Conservation (phyloP, 2,888 invertebrate genomes). For the Acronicta alni region DNA sequence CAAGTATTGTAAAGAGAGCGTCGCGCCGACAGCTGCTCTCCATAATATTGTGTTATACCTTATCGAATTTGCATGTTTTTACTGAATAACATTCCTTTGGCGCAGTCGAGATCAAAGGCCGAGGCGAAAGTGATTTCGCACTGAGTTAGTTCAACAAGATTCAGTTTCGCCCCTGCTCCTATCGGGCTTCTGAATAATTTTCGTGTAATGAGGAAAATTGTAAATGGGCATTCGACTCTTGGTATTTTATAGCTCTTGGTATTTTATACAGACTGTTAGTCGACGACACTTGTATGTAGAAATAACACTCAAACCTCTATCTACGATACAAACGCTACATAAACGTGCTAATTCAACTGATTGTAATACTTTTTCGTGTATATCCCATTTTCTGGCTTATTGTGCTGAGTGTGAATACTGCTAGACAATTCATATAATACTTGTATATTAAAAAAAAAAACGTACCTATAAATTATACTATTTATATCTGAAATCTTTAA, state of each 20-base stretch:
- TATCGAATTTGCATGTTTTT: constrained; percentile 90
- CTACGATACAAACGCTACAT: no score
- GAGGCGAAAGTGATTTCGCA: constrained; percentile 88
- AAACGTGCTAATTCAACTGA: no score
- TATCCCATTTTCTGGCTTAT: no score
- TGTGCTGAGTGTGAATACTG: no score
- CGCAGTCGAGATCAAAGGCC: constrained; percentile 87
- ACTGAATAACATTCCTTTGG: constrained; percentile 89
- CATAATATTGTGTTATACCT: constrained; percentile 89
- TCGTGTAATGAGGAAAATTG: constrained; percentile 86
- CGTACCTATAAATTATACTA: no score
- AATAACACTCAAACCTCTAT: no score
- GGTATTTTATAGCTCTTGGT: constrained; percentile 72
- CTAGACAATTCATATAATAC: no score
- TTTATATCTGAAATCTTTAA: no score
- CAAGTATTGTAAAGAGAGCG: constrained; percentile 67
- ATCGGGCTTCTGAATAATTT: constrained; percentile 86
- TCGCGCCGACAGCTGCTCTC: constrained; percentile 73
- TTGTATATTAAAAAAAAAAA: no score
- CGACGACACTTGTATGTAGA: constrained; percentile 8
- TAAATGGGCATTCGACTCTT: constrained; percentile 82
- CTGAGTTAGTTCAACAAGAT: constrained; percentile 88
- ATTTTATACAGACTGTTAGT: constrained; percentile 58
- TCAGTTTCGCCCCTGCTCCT: constrained; percentile 81
- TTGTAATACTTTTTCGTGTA: no score